A percentile compares a stretch with the other conserved stretches of the same genome.
Evolutionary conservation across 1,140 invertebrate genomes (phyloP).

Genomic region (Gryon sp.): DNA sequence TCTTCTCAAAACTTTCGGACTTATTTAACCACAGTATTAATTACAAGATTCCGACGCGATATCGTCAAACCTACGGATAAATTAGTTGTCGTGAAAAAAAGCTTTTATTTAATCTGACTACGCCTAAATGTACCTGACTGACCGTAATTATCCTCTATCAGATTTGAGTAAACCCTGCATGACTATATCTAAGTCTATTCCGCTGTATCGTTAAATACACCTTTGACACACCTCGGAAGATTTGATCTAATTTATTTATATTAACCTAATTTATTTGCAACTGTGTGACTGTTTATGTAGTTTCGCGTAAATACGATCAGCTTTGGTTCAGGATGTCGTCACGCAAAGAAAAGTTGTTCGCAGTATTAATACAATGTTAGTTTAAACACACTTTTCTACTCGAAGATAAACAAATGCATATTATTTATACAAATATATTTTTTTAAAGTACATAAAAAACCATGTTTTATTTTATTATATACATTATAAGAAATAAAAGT

Average conservation of each 20-base stretch:
- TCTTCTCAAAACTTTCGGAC: slow-evolving; percentile 17
- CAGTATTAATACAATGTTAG: too few species aligned
- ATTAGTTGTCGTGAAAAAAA: slow-evolving; percentile 25
- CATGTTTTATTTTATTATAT: too few species aligned
- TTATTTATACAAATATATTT: too few species aligned
- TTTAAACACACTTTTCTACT: too few species aligned
- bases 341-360: too few species aligned
- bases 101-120: slow-evolving; percentile 12
- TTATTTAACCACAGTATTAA: slow-evolving; percentile 40
- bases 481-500: too few species aligned
- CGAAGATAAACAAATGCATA: too few species aligned
- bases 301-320: neutral
- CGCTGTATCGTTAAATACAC: slow-evolving; percentile 30
- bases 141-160: slow-evolving; percentile 38
- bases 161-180: slow-evolving; percentile 21
- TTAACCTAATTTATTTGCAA: slow-evolving; percentile 22
- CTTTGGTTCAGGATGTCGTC: neutral
- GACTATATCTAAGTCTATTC: slow-evolving; percentile 13
- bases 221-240: slow-evolving; percentile 45
- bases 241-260: slow-evolving; percentile 42
- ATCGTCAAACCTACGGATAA: slow-evolving; percentile 20
- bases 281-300: neutral
- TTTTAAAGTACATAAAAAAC: too few species aligned
- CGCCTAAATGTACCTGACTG: slow-evolving; percentile 34
- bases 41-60: slow-evolving; percentile 33